phyloP scores from a whole-genome alignment of 1,140 invertebrate species.

The Agraylea sexmaculata region DNA sequence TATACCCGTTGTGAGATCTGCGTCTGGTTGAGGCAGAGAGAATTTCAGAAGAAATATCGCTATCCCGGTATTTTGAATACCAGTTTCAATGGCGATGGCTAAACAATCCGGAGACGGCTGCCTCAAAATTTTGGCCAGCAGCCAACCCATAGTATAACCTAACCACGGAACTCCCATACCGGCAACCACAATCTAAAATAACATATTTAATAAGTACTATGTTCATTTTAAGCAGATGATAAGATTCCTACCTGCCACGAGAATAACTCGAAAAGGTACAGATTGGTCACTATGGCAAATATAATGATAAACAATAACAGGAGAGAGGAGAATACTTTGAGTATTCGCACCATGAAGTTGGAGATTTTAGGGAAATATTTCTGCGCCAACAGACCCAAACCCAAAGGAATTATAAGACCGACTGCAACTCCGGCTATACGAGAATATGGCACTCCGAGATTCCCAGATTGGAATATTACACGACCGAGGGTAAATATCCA shows the following conservation, averaged over 20 bases:
- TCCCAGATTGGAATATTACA: slow-evolving; percentile 58
- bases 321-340: slow-evolving; percentile 75
- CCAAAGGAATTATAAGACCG: slow-evolving; percentile 71
- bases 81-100: slow-evolving; percentile 86
- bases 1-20: slow-evolving; percentile 69
- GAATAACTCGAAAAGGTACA: slow-evolving; percentile 83
- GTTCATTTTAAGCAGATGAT: neutral
- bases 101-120: slow-evolving; percentile 56
- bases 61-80: slow-evolving; percentile 91
- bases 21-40: slow-evolving; percentile 56
- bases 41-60: slow-evolving; percentile 72
- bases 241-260: slow-evolving; percentile 63
- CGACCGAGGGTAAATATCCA: slow-evolving; percentile 92
- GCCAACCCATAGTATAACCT: slow-evolving; percentile 69
- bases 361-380: slow-evolving; percentile 52
- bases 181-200: slow-evolving; percentile 58
- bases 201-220: neutral
- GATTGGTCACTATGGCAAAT: slow-evolving; percentile 86
- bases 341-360: slow-evolving; percentile 59
- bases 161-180: slow-evolving; percentile 78
- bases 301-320: slow-evolving; percentile 81
- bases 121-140: slow-evolving; percentile 44
- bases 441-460: slow-evolving; percentile 67
- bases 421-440: slow-evolving; percentile 66
- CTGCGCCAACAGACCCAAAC: slow-evolving; percentile 68